These are phyloP conservation scores for Paedocypris sp. DNA, from an alignment of 2,113 vertebrate species.

Conservation along the genomic window DNA sequence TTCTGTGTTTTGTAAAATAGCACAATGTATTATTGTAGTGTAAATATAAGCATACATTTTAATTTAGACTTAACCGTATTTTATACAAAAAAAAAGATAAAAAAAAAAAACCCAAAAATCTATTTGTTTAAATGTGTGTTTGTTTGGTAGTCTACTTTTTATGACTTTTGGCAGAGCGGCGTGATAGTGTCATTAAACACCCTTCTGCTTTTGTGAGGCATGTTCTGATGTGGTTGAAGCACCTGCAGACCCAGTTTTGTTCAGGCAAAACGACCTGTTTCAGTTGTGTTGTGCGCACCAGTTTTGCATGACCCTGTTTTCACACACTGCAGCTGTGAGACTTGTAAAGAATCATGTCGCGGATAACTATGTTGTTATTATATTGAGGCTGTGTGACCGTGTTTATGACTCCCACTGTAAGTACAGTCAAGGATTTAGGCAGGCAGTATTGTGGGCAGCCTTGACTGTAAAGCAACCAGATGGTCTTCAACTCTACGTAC, in stretches of 20 bases:
- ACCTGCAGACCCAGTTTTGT: slow-evolving; percentile 26
- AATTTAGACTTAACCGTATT: too few relatives aligned
- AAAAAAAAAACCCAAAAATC: too few relatives aligned
- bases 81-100: too few relatives aligned
- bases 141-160: too few relatives aligned
- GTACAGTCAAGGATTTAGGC: slow-evolving; percentile 26
- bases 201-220: not conserved
- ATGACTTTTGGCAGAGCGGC: too few relatives aligned
- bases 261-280: slow-evolving; percentile 25
- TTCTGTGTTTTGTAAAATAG: too few relatives aligned
- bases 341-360: not conserved
- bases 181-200: too few relatives aligned
- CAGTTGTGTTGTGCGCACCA: slow-evolving; percentile 28
- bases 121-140: too few relatives aligned
- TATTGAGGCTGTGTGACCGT: not conserved
- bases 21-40: too few relatives aligned
- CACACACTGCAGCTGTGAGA: slow-evolving; percentile 22
- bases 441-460: slow-evolving; percentile 5
- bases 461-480: slow-evolving; percentile 4
- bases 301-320: slow-evolving; percentile 29
- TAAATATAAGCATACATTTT: too few relatives aligned
- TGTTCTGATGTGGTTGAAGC: slow-evolving; percentile 16
- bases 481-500: slow-evolving; percentile 1
- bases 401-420: slow-evolving; percentile 11
- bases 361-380: not conserved